These are phyloP conservation scores for Myoxocephalus aenaeus DNA, from an alignment of 2,797 vertebrate species.

Conservation along the genomic window DNA sequence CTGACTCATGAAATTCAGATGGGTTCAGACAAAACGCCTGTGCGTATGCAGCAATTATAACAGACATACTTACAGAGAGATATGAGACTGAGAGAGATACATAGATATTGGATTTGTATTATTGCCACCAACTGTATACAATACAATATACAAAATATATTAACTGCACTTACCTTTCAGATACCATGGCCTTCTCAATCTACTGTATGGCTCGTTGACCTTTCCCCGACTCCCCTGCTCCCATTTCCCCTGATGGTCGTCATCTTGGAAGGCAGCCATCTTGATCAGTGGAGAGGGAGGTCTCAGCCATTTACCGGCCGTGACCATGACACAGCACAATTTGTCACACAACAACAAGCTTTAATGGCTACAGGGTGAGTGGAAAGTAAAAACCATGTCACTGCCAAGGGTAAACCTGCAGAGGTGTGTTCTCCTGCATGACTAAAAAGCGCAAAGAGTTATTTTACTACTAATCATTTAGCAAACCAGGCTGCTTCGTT, in stretches of 20 bases:
- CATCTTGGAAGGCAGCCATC: slow-evolving; percentile 51
- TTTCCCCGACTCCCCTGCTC: not conserved
- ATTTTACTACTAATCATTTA: not conserved
- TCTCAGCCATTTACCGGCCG: slow-evolving; percentile 29
- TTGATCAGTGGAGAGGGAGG: slow-evolving; percentile 31
- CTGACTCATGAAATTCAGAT: no score
- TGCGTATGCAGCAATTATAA: slow-evolving; percentile 41
- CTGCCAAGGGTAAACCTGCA: slow-evolving; percentile 35
- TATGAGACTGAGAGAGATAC: not conserved
- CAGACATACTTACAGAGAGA: not conserved
- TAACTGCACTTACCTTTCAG: not conserved
- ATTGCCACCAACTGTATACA: not conserved
- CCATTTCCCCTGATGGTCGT: slow-evolving; percentile 36
- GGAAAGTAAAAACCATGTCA: slow-evolving; percentile 36
- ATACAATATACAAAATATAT: not conserved
- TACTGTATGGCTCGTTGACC: slow-evolving; percentile 23
- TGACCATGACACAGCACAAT: slow-evolving; percentile 62
- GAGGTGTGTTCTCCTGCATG: slow-evolving; percentile 11
- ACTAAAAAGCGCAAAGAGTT: not conserved
- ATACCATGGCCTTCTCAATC: not conserved
- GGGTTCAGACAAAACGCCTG: slow-evolving; percentile 32
- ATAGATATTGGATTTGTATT: not conserved
- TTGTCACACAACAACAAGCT: slow-evolving; percentile 53
- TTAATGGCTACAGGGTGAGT: slow-evolving; percentile 36
- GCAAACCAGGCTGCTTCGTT: not conserved